Conservation (phyloP, 2,113 vertebrate species). For the Cranoglanis bouderius region DNA sequence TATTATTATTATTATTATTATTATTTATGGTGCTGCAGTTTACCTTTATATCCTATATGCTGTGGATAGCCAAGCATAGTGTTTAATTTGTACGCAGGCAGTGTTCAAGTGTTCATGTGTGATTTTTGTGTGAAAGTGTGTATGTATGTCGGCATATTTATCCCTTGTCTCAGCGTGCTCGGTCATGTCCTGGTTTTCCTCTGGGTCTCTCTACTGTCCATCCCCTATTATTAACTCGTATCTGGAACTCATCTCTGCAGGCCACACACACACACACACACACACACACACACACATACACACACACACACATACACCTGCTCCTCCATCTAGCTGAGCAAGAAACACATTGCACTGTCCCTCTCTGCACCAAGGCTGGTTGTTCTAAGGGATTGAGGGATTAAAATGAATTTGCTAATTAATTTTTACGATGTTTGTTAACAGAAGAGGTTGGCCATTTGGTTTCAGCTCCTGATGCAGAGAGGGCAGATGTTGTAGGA, state of each 20-base stretch:
- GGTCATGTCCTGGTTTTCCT: conserved; percentile 50
- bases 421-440: conserved; percentile 37
- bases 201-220: conserved; percentile 52
- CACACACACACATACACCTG: conserved; percentile 37
- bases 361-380: conserved; percentile 39
- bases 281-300: conserved; percentile 25
- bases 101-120: background rate
- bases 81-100: conserved; percentile 4
- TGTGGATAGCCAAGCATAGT: background rate
- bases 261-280: conserved; percentile 17
- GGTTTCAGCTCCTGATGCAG: conserved; percentile 19
- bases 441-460: conserved; percentile 19
- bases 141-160: background rate
- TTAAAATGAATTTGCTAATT: conserved; percentile 32
- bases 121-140: background rate
- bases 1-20: too few species aligned
- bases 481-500: conserved; percentile 31
- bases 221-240: conserved; percentile 62
- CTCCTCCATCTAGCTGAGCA: conserved; percentile 59
- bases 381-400: conserved; percentile 18
- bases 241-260: conserved; percentile 56
- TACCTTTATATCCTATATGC: background rate
- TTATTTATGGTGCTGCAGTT: background rate
- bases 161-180: conserved; percentile 26
- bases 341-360: conserved; percentile 59